A percentile compares a stretch with the other conserved stretches of the same genome.
phyloP scores from a whole-genome alignment of 1,140 invertebrate species.

The Cotesia glomerata region DNA sequence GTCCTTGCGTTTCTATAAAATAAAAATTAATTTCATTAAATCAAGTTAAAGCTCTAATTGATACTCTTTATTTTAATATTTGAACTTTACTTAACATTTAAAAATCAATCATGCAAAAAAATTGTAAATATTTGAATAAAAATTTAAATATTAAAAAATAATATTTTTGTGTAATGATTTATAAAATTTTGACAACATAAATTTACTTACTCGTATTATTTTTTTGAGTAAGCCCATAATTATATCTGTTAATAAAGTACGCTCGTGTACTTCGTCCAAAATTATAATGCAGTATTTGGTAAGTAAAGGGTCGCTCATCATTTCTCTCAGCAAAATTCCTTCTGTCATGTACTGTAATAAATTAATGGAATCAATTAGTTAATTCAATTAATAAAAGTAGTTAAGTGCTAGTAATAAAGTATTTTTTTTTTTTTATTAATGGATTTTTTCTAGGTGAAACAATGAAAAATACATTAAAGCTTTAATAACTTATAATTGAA shows the following conservation, averaged over 20 bases:
- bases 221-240: constrained; percentile 94
- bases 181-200: constrained; percentile 5
- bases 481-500: too few relatives aligned
- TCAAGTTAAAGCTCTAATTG: too few relatives aligned
- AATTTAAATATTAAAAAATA: background rate
- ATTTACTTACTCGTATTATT: constrained; percentile 73
- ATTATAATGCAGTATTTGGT: constrained; percentile 90
- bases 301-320: constrained; percentile 93
- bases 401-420: background rate
- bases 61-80: too few relatives aligned
- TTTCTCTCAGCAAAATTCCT: constrained; percentile 91
- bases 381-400: constrained; percentile 7
- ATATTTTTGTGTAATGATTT: background rate
- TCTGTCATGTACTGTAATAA: constrained; percentile 87
- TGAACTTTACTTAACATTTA: too few relatives aligned
- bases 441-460: too few relatives aligned
- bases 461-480: too few relatives aligned
- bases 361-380: background rate
- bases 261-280: constrained; percentile 96
- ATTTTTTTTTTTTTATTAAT: too few relatives aligned
- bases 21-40: constrained; percentile 19
- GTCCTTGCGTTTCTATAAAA: constrained; percentile 77
- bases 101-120: too few relatives aligned
- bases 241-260: constrained; percentile 92
- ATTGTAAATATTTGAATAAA: background rate